These are phyloP conservation scores for Sebastes fasciatus DNA, from an alignment of 2,113 vertebrate species.

Conservation along the genomic window DNA sequence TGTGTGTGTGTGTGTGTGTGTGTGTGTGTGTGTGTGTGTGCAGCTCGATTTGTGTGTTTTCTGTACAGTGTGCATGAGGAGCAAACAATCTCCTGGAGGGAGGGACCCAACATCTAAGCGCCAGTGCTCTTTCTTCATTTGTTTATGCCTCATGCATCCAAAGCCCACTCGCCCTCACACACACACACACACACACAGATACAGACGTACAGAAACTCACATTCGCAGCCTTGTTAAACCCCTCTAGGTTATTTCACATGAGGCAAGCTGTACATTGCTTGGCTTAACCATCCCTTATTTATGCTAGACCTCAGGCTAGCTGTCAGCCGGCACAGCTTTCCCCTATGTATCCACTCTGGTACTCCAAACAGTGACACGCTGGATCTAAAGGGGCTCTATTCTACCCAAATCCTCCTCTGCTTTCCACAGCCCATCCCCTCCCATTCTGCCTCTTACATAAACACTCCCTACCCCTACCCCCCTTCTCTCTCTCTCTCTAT, in stretches of 20 bases:
- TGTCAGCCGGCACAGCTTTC: conserved; percentile 44
- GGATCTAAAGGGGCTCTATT: conserved; percentile 45
- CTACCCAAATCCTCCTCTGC: conserved; percentile 16
- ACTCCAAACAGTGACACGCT: conserved; percentile 43
- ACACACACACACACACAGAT: conserved; percentile 10
- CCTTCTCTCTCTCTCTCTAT: not conserved
- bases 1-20: conserved; percentile 11
- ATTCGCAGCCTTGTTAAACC: conserved; percentile 48
- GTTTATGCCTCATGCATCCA: conserved; percentile 51
- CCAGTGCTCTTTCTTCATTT: conserved; percentile 53
- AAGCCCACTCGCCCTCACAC: not conserved
- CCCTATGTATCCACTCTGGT: conserved; percentile 48
- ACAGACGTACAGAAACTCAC: conserved; percentile 15
- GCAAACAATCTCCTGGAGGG: conserved; percentile 43
- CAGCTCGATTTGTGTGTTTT: conserved; percentile 26
- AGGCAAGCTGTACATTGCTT: conserved; percentile 49
- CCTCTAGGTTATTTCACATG: conserved; percentile 65
- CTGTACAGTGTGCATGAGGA: conserved; percentile 18
- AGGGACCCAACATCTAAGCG: conserved; percentile 38
- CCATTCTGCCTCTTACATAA: not conserved
- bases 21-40: not conserved
- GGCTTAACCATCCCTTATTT: conserved; percentile 76
- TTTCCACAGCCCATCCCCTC: not conserved
- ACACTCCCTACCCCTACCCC: not conserved
- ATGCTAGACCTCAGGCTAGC: conserved; percentile 68